Evolutionary conservation across 2,797 vertebrate genomes (phyloP).

Genomic region (Aratinga solstitialis): DNA sequence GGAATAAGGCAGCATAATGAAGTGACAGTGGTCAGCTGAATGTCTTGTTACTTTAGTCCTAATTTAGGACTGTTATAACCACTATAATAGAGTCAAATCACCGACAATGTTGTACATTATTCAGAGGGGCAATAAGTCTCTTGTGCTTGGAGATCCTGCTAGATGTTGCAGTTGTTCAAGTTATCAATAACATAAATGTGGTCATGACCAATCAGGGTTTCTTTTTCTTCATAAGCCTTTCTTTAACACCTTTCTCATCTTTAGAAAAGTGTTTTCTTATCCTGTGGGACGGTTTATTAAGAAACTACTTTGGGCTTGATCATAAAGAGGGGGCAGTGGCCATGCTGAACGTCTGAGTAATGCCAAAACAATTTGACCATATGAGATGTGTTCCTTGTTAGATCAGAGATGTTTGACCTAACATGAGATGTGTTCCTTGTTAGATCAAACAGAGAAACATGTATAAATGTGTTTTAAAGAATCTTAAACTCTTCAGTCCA

Average conservation of each 20-base stretch:
- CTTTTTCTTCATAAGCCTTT: background rate
- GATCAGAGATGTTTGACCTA: background rate
- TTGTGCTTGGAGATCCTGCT: background rate
- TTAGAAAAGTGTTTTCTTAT: background rate
- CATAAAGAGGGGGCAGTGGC: background rate
- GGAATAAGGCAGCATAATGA: background rate
- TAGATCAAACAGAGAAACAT: background rate
- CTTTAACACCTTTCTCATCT: background rate
- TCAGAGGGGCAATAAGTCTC: background rate
- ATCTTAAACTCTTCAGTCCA: background rate
- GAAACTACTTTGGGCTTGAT: background rate
- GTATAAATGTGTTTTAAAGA: background rate
- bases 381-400: background rate
- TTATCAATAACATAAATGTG: background rate
- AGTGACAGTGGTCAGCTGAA: background rate
- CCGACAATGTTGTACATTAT: background rate
- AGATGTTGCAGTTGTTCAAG: background rate
- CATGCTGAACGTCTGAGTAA: background rate
- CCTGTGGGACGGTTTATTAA: rapidly evolving
- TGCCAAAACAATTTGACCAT: background rate
- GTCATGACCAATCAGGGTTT: background rate
- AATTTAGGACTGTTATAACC: background rate
- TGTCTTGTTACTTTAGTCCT: background rate
- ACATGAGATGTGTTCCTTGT: background rate
- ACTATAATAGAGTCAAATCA: background rate